Evolutionary conservation across 2,797 vertebrate species (phyloP), one percentile per base, ranked within the genome.

Genomic region (Enoplosus armatus): DNA sequence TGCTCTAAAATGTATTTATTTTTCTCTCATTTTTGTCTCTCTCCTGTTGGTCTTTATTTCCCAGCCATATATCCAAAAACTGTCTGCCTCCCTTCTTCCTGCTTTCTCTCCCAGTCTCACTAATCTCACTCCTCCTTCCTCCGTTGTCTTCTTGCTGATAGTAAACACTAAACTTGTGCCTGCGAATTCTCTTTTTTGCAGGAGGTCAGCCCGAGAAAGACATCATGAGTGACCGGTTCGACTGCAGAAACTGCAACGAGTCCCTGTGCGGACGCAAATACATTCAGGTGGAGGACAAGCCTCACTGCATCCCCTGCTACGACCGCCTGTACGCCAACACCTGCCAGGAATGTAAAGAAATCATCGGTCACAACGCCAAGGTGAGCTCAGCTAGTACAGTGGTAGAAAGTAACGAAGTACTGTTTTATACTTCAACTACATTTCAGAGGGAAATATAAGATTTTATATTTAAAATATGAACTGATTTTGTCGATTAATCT

Each of bases 251-350:
- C 94, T 99, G 98, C 92, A 96, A 95, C 29, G 96, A 98, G 95
- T 97, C 97, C 85, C 82, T 99, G 68, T 97, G 97, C 0, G 98
- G 98, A 55, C 96, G 96, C 76, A 99, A 98, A 82, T 98, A 98
- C 94, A 98, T 99, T 94, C 95, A 97, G 90, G 93, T 93, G 85
- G 97, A 98, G 62, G 94, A 95, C 0, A 92, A 95, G 4, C 97
- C 98, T 0, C 97, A 98, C 94, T 99, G 98, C 69, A 95, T 98
- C 86, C 96, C 97, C 80, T 99, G 98, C 93, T 99, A 99, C 0
- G 97, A 99, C 27, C 94, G 94, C 20, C 95, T 96, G 86, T 95
- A 97, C 0, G 97, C 97, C 88, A 97, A 99, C 92, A 98, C 97
- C 84, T 99, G 98, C 27, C 95, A 97, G 0, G 95, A 97, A 70